These are phyloP conservation scores for Coecobrya sp. DNA, from an alignment of 2,888 invertebrate genomes.

Conservation along the genomic window DNA sequence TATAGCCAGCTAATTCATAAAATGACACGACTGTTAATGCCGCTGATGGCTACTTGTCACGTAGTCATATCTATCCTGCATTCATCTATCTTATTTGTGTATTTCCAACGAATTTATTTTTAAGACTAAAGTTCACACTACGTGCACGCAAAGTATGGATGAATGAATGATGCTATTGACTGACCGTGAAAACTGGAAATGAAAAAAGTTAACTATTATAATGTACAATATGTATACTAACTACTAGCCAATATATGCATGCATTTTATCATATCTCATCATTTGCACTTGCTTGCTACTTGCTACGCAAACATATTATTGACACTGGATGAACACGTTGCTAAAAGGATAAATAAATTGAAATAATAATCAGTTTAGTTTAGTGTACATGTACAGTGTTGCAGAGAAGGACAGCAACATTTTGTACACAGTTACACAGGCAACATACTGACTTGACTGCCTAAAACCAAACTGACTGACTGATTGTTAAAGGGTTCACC, in stretches of 20 bases:
- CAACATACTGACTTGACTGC: conserved; percentile 18
- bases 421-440: not conserved
- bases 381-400: not conserved
- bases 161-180: conserved; percentile 39
- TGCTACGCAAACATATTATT: conserved; percentile 16
- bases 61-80: conserved; percentile 27
- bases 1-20: conserved; percentile 20
- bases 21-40: conserved; percentile 9
- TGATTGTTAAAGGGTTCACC: conserved; percentile 69
- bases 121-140: conserved; percentile 64
- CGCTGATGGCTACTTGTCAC: conserved; percentile 3
- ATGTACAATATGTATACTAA: not conserved
- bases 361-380: conserved; percentile 47
- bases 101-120: conserved; percentile 49
- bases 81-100: not conserved
- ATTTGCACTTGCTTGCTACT: conserved; percentile 26
- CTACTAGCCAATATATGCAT: not conserved
- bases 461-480: not conserved
- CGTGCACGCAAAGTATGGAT: conserved; percentile 57
- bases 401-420: conserved; percentile 22
- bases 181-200: conserved; percentile 79
- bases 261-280: conserved; percentile 18
- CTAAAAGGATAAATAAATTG: conserved; percentile 52
- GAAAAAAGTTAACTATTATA: not conserved
- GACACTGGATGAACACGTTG: not conserved